Base-by-base conservation (phyloP, 1,140 invertebrate species). In the Oryctes rhinoceros region DNA sequence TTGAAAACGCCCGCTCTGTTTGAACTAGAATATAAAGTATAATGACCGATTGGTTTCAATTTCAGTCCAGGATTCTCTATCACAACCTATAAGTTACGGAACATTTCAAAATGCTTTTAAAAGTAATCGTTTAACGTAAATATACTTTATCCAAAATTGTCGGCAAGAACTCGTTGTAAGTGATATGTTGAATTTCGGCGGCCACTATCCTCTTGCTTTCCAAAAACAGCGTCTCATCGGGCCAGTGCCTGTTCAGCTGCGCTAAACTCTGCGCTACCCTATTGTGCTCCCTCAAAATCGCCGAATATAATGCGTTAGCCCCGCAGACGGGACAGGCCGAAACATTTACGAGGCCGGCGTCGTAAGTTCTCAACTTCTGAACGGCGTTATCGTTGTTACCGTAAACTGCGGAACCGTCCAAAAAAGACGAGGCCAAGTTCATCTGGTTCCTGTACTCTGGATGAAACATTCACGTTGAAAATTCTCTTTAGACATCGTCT, bases 361-460 rank as follows among this genome's bases (percentile, higher is more conserved):
- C 92, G 87, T 96, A 97, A 0, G 94, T 93, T 48, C 96, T 87
- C 0, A 95, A 86, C 30, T 91, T 90, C 44, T 93, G 89, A 7
- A 94, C 86, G 82, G 92, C 91, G 62, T 93, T 91, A 59, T 93
- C 91, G 0, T 92, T 94, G 76, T 89, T 94, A 5, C 97, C 97
- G 86, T 98, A 98, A 53, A 98, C 88, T 15, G 93, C 92, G 0
- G 95, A 96, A 1, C 92, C 97, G 85, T 98, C 97, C 10, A 98
- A 89, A 86, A 96, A 97, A 4, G 94, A 92, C 0, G 96, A 96
- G 0, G 94, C 96, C 81, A 95, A 91, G 87, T 97, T 98, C 92
- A 96, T 95, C 86, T 96, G 95, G 81, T 97, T 93, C 47, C 95
- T 90, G 30, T 90, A 88, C 78, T 93, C 91, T 93, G 87, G 47